A percentile compares a stretch with the other conserved stretches of the same genome.
Conservation (phyloP, 2,113 vertebrate genomes). For the Engystomops pustulosus region DNA sequence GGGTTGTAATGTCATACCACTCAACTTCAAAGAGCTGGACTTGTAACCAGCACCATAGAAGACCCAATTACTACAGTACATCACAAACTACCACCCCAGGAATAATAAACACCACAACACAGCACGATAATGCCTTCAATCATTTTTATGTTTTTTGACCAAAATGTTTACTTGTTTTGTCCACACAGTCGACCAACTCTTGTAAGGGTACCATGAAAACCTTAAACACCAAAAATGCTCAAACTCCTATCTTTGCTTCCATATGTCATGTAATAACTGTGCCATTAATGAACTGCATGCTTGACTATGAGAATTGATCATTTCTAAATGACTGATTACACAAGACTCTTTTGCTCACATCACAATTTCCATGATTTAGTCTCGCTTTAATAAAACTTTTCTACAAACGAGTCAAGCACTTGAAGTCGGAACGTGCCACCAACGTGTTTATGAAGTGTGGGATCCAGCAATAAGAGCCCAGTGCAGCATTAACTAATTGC, state of each 20-base stretch:
- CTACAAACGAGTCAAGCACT: slow-evolving; percentile 4
- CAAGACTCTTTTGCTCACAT: background rate
- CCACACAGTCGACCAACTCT: too few species aligned
- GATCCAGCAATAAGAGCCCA: slow-evolving; percentile 19
- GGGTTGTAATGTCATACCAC: too few species aligned
- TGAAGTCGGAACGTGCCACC: background rate
- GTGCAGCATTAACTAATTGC: slow-evolving; percentile 22
- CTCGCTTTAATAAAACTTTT: slow-evolving; percentile 18
- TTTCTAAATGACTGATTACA: background rate
- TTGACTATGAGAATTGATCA: background rate
- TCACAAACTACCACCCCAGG: too few species aligned
- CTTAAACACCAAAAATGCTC: background rate
- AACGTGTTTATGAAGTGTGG: slow-evolving; percentile 37
- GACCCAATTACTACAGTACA: too few species aligned
- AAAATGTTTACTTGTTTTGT: too few species aligned
- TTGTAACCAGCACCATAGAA: too few species aligned
- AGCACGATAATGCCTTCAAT: too few species aligned
- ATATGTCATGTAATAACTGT: background rate
- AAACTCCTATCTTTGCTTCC: background rate
- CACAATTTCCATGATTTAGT: slow-evolving; percentile 9
- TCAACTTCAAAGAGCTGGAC: too few species aligned
- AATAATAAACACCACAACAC: too few species aligned
- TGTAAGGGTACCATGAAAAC: too few species aligned
- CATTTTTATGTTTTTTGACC: too few species aligned
- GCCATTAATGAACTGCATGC: background rate